Evolutionary conservation across 2,797 vertebrate genomes (phyloP), one percentile per base, ranked within the genome.

Genomic region (Sebastes flavidus): DNA sequence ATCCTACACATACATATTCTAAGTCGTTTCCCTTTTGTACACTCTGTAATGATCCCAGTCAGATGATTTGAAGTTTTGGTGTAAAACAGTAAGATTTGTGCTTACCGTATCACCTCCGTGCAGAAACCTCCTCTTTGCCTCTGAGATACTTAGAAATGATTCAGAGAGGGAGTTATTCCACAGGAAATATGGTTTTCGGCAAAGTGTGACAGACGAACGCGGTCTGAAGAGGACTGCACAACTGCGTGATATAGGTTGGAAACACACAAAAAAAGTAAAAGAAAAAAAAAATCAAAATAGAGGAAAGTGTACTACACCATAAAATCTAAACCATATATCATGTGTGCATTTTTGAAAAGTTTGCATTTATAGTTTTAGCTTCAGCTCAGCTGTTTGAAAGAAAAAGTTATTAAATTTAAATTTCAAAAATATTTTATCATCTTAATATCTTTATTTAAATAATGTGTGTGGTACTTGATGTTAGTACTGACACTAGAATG

Each of bases 101-200:
- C 92, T 90, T 88, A 93, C 92, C 89, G 42, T 84, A 8, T 70
- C 68, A 27, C 52, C 38, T 86, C 34, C 6, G n/a, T 20, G 70
- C 59, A 70, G 62, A 84, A 76, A 49, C 56, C 70, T 72, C 38
- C 76, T 49, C 68, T 74, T 75, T 46, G 75, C 32, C 30, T 71
- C 74, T 56, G 74, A 91, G 75, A 82, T 14, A 36, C 70, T 72
- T 54, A 83, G 59, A 87, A 79, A 85, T 25, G 49, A 61, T 42
- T 84, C 38, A 81, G 67, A 77, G 75, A 72, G 78, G 80, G 89
- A 42, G 72, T 85, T 86, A 74, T 87, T 89, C 75, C 81, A 91
- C 88, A 93, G 92, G 92, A 93, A 91, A 92, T 83, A 80, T 69
- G 65, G 0, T 82, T 88, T 88, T 80, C 9, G 12, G 63, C 68